These are phyloP conservation scores for Capitulum mitella DNA, from an alignment of 2,888 invertebrate species.

Conservation along the genomic window DNA sequence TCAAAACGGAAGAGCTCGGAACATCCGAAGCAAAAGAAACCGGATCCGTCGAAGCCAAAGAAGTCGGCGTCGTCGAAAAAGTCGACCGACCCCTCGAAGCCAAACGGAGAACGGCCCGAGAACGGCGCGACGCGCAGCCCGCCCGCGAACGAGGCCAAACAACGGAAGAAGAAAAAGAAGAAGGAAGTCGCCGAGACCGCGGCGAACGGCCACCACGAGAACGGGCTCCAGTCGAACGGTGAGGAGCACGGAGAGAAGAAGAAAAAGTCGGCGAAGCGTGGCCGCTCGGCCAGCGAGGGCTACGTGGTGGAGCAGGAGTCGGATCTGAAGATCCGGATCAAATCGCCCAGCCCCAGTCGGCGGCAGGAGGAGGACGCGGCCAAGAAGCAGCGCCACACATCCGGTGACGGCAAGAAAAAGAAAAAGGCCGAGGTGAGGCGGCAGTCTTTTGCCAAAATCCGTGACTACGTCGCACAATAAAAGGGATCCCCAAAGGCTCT, in stretches of 20 bases:
- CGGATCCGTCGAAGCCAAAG: not conserved
- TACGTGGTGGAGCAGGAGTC: slow-evolving; percentile 31
- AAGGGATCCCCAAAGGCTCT: no score
- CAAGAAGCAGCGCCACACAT: not conserved
- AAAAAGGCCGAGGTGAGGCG: not conserved
- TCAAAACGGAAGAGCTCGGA: not conserved
- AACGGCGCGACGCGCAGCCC: not conserved
- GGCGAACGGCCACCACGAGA: not conserved
- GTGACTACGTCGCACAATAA: no score
- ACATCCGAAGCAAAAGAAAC: not conserved
- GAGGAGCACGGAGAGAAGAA: slow-evolving; percentile 14
- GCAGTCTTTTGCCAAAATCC: no score
- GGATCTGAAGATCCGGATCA: slow-evolving; percentile 33
- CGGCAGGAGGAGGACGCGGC: slow-evolving; percentile 22
- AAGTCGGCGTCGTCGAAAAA: not conserved
- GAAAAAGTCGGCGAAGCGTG: slow-evolving; percentile 26
- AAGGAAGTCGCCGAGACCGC: not conserved
- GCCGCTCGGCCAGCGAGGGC: slow-evolving; percentile 26
- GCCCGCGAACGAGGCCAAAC: not conserved
- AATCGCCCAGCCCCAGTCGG: slow-evolving; percentile 32
- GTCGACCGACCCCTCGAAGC: not conserved
- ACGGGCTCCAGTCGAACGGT: not conserved
- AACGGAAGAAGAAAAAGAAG: not conserved
- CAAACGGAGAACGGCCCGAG: not conserved
- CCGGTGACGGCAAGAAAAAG: not conserved